Evolutionary conservation across 2,888 invertebrate species (phyloP), one percentile per base, ranked within the genome.

Genomic region (Agriotes lineatus): DNA sequence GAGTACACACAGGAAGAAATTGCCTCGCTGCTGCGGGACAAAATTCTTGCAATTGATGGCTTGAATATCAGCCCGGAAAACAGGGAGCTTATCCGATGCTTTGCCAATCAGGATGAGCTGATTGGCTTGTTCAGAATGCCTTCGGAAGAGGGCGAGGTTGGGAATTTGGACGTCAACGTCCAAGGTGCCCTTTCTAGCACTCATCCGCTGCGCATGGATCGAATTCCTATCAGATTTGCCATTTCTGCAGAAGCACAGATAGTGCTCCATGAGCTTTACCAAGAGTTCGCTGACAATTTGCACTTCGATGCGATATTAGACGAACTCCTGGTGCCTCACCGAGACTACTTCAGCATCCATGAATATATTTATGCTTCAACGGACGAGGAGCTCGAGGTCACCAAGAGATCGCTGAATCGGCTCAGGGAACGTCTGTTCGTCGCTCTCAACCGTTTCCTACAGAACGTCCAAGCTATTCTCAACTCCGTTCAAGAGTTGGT

Each of bases 111-210:
- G 30, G 9, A 35, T 4, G 12, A 54, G 18, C 2, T 35, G 9
- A 54, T 54, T 35, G 54, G 19, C 1, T 30, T 54, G 14, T 54
- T 54, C 7, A 37, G n/a, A 37, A 54, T 35, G 35, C 54, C 54
- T 0, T 1, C 0, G 1, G 6, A 16, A 12, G 37, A 16, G 18
- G 54, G 54, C 1, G 19, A 48, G 12, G 2, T 10, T 20, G 1
- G 9, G 1, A 22, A 1, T n/a, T 0, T 48, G 18, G 48, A 22
- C 5, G 48, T 48, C 6, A 48, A 48, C 22, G 7, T 48, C 1
- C n/a, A 25, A 48, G 48, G 6, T 22, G 48, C 48, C n/a, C 20
- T 48, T 20, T n/a, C 7, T 9, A 19, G 20, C 9, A 9, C 16
- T 10, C 20, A 1, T 10, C 48, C 10, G 12, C 6, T 25, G 6